phyloP scores from a whole-genome alignment of 2,888 invertebrate species.

The Cephonodes hylas region DNA sequence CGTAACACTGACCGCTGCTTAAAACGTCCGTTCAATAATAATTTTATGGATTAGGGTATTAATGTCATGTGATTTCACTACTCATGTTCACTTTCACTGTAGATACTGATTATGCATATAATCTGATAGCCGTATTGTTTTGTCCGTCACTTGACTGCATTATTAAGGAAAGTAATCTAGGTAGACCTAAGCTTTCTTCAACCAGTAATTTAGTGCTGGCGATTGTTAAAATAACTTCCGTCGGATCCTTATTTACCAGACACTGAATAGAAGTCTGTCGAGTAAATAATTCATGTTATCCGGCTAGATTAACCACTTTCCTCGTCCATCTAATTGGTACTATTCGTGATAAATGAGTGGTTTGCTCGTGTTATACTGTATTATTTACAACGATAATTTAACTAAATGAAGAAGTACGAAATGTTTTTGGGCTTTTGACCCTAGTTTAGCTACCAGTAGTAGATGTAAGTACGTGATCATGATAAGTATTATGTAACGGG shows the following conservation, averaged over 20 bases:
- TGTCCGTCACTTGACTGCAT: not conserved
- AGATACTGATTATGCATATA: not conserved
- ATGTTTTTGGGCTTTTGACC: too few species aligned
- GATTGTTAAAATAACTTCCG: not conserved
- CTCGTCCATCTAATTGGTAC: not conserved
- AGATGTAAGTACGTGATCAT: too few species aligned
- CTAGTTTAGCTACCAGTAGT: too few species aligned
- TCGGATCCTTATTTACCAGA: not conserved
- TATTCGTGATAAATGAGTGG: not conserved
- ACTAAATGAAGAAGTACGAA: too few species aligned
- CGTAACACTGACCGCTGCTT: slow-evolving; percentile 13
- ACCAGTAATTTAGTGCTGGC: not conserved
- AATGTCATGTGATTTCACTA: slow-evolving; percentile 13
- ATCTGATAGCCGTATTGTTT: not conserved
- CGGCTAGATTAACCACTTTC: not conserved
- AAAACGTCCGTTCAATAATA: slow-evolving; percentile 32
- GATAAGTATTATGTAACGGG: too few species aligned
- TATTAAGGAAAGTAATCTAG: not conserved
- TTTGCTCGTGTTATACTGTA: not conserved
- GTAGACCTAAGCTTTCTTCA: not conserved
- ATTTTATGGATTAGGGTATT: slow-evolving; percentile 31
- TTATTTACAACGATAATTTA: not conserved
- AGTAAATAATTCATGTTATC: slow-evolving; percentile 10
- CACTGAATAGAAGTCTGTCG: not conserved
- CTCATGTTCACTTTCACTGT: slow-evolving; percentile 14